Conservation (phyloP, 2,888 invertebrate genomes). For the Stictocephala bisonia region DNA sequence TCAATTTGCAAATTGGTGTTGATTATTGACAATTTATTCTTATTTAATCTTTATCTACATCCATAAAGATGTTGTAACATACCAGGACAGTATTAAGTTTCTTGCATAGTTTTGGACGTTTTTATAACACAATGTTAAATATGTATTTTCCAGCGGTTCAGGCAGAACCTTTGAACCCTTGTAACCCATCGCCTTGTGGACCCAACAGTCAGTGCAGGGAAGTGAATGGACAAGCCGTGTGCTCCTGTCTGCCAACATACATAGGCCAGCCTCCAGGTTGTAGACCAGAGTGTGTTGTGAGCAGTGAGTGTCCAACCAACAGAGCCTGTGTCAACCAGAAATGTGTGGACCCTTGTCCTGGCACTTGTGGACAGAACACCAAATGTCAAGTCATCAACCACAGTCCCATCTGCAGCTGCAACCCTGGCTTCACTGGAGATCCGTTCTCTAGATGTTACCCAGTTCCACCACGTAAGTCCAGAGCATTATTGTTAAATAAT, state of each 20-base stretch:
- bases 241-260: conserved; percentile 76
- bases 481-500: too few relatives aligned
- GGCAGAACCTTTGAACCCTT: conserved; percentile 65
- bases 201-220: conserved; percentile 72
- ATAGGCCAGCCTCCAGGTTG: conserved; percentile 77
- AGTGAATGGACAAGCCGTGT: conserved; percentile 72
- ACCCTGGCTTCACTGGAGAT: conserved; percentile 68
- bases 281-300: conserved; percentile 75
- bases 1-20: too few relatives aligned
- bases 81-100: too few relatives aligned
- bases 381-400: conserved; percentile 79
- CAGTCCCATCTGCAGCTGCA: conserved; percentile 77
- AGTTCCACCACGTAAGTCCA: conserved; percentile 67
- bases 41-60: neutral
- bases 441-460: conserved; percentile 66
- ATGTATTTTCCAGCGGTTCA: conserved; percentile 43
- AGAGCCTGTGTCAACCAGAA: conserved; percentile 76
- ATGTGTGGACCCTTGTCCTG: conserved; percentile 78
- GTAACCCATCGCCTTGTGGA: conserved; percentile 72
- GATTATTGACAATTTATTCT: neutral
- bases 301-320: conserved; percentile 72
- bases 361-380: conserved; percentile 77
- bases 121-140: too few relatives aligned
- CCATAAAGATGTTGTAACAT: too few relatives aligned
- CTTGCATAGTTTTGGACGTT: neutral